phyloP scores from a whole-genome alignment of 30 jellyfish, hydroid and myxozoan genomes.

The Aurelia sp. region DNA sequence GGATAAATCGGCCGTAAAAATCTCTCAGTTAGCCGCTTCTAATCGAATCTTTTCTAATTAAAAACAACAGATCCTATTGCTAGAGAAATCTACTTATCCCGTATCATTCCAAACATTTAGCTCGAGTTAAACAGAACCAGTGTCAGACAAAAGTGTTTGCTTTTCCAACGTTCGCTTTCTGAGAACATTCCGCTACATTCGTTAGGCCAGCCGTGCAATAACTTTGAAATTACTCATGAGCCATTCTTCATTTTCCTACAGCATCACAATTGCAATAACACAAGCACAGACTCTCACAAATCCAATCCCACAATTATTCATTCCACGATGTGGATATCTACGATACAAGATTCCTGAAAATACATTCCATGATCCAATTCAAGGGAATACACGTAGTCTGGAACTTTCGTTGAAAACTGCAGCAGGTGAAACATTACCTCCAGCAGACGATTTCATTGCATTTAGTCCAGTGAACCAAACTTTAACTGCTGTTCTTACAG shows the following conservation, averaged over 20 bases:
- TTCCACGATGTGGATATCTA: slow-evolving; percentile 74
- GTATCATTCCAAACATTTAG: too few species aligned
- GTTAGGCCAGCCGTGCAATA: too few species aligned
- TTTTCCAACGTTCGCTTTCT: too few species aligned
- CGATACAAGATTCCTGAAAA: slow-evolving; percentile 80
- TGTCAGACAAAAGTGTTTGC: too few species aligned
- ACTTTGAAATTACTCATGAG: too few species aligned
- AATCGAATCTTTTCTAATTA: too few species aligned
- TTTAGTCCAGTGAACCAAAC: slow-evolving; percentile 37
- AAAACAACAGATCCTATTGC: too few species aligned
- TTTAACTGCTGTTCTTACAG: slow-evolving; percentile 35
- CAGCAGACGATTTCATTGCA: slow-evolving; percentile 37
- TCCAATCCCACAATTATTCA: slow-evolving; percentile 60
- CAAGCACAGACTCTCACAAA: slow-evolving; percentile 12
- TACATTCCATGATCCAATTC: slow-evolving; percentile 81
- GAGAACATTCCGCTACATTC: too few species aligned
- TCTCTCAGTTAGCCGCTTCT: too few species aligned
- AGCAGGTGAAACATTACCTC: slow-evolving; percentile 24
- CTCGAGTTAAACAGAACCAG: too few species aligned
- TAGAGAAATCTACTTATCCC: too few species aligned
- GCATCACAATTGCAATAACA: neutral
- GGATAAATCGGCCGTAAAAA: too few species aligned
- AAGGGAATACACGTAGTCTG: slow-evolving; percentile 90
- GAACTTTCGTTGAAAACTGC: slow-evolving; percentile 56
- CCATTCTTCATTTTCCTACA: neutral